Base-by-base conservation (phyloP, 1,140 invertebrate genomes). In the Drosophila virilis region DNA sequence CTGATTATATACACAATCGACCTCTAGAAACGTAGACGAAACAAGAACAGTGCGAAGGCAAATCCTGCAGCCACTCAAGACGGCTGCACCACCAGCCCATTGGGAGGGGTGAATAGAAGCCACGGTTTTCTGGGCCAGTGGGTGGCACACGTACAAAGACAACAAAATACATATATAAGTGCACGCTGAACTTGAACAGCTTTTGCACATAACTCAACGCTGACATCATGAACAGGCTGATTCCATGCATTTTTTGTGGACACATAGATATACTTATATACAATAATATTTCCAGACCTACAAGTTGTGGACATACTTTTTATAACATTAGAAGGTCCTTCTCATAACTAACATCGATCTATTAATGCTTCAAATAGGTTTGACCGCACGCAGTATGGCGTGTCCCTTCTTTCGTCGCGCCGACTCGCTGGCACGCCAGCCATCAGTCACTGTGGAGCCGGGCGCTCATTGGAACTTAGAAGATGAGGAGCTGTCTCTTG, bases 401-500 rank as follows among this genome's bases (percentile, higher is more conserved):
- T 92, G 92, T 79, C 92, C 92, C 32, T 92, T 92, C 64, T 91
- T 92, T 76, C 88, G 91, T 61, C 91, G 90, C 13, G 70, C 78
- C 35, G 90, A 91, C 65, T 90, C 90, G 38, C 57, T 92, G 45
- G 65, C 70, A 62, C 86, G 92, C 13, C 92, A 92, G 71, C 80
- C 91, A 46, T 92, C 91, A 55, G 91, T 92, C n/a, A 77, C 80
- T 38, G 80, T 75, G 5, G 91, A 92, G 12, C 77, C 78, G 6
- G 85, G 84, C 22, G 70, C 80, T 54, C 84, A 91, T 40, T 92
- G 91, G 88, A 72, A 79, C 1, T 66, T 92, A 37, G 91, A 92
- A 62, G 92, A 92, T 42, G 91, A 92, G 51, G 88, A 90, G 58
- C 64, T 80, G 15, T 71, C 91, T 37, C 59, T 82, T 15, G 61